Evolutionary conservation across 2,888 invertebrate genomes (phyloP).

Genomic region (Hesperia comma): DNA sequence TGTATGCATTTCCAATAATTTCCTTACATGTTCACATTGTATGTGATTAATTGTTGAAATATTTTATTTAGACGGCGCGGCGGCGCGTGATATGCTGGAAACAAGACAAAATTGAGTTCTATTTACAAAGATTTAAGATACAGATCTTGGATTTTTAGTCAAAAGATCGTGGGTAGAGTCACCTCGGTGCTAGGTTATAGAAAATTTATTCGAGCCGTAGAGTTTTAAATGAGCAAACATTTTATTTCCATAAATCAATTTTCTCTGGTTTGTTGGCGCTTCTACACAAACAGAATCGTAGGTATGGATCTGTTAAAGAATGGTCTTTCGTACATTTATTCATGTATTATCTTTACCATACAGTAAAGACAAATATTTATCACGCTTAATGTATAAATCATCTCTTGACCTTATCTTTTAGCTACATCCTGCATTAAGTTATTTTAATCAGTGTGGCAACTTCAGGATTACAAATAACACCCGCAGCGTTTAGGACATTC

Average conservation of each 20-base stretch:
- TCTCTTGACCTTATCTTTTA: not conserved
- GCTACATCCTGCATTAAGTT: not conserved
- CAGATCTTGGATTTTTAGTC: conserved; percentile 9
- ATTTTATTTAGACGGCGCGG: conserved; percentile 21
- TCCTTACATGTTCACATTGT: conserved; percentile 26
- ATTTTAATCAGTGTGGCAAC: not conserved
- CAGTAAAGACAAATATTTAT: not conserved
- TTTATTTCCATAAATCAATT: conserved; percentile 32
- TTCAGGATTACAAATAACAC: not conserved
- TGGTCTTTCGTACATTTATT: conserved; percentile 12
- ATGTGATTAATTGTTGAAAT: conserved; percentile 28
- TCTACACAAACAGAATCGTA: not conserved
- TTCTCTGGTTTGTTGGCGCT: conserved; percentile 22
- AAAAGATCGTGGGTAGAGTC: conserved; percentile 17
- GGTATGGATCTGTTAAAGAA: not conserved
- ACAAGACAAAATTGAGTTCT: conserved; percentile 16
- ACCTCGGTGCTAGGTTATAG: not conserved
- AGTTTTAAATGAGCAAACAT: conserved; percentile 28
- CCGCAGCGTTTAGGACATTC: no score
- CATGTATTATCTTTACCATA: conserved; percentile 3
- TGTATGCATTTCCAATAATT: conserved; percentile 20
- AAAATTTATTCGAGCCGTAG: conserved; percentile 21
- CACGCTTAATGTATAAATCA: not conserved
- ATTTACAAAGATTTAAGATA: conserved; percentile 7
- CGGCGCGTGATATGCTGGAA: not conserved